Conservation (phyloP, 2,797 vertebrate species). For the Cryptoprocta ferox region DNA sequence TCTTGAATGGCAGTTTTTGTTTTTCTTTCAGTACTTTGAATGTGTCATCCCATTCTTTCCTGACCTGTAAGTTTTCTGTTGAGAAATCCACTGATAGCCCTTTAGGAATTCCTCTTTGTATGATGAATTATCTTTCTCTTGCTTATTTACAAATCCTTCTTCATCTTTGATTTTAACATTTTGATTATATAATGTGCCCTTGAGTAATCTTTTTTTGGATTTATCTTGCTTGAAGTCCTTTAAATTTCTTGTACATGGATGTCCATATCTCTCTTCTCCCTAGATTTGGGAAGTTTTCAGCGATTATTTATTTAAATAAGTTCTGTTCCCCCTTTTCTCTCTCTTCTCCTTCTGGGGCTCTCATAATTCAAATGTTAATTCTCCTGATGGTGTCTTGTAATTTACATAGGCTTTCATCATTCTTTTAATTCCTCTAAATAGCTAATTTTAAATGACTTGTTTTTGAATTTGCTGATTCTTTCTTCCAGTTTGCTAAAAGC, state of each 20-base stretch:
- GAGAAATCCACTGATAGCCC: neutral
- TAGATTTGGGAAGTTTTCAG: neutral
- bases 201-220: neutral
- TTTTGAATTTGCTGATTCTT: neutral
- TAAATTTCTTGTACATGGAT: neutral
- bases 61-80: neutral
- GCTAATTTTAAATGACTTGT: neutral
- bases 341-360: neutral
- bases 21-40: neutral
- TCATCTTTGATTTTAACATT: neutral
- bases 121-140: neutral
- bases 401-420: neutral
- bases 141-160: neutral
- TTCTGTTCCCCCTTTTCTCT: neutral
- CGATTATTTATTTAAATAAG: neutral
- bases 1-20: neutral
- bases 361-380: neutral
- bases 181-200: neutral
- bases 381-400: neutral
- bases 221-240: neutral
- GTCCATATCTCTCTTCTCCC: neutral
- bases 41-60: neutral
- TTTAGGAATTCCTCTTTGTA: neutral
- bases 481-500: neutral
- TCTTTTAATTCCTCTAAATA: neutral